These are phyloP conservation scores for Meriones psammophilus DNA, from an alignment of 2,797 vertebrate species.

Conservation along the genomic window DNA sequence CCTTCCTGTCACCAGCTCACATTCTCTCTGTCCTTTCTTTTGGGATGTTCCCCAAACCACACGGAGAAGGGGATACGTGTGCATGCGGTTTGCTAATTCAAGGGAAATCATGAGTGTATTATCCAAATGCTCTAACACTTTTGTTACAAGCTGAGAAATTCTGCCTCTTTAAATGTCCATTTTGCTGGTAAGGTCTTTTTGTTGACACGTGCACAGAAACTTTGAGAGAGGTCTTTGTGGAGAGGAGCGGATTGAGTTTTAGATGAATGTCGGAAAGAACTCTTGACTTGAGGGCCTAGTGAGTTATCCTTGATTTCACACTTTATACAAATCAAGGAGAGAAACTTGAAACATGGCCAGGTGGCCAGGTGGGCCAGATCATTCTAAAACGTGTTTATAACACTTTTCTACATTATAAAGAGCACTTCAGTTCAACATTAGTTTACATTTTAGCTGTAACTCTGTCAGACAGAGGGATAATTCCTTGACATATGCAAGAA, in stretches of 20 bases:
- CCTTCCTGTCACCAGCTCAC: background rate
- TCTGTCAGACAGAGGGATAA: background rate
- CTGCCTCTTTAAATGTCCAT: background rate
- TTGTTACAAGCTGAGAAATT: background rate
- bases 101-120: background rate
- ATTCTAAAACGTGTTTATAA: constrained; percentile 3
- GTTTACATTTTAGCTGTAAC: background rate
- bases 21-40: background rate
- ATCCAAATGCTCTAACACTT: background rate
- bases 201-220: background rate
- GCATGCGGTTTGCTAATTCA: background rate
- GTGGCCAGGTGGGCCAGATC: background rate
- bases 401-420: background rate
- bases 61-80: background rate
- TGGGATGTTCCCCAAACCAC: background rate
- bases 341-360: background rate
- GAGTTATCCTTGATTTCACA: background rate
- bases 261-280: background rate
- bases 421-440: background rate
- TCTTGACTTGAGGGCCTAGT: background rate
- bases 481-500: background rate
- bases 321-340: background rate
- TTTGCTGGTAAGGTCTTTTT: constrained; percentile 15
- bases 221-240: background rate
- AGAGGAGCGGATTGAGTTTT: background rate